Evolutionary conservation across 2,113 vertebrate species (phyloP).

Genomic region (Amazona guildingii): DNA sequence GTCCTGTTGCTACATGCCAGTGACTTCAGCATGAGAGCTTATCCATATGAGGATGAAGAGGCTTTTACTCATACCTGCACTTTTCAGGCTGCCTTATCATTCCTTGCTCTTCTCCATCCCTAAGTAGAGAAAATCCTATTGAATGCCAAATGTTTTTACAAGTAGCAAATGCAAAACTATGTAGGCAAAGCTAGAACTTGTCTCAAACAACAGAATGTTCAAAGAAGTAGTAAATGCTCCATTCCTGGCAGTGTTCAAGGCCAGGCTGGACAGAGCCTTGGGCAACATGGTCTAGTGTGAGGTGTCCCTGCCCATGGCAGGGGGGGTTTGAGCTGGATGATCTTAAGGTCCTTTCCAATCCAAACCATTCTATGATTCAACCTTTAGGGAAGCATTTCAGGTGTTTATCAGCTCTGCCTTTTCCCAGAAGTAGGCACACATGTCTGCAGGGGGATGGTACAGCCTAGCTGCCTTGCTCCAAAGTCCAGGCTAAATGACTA

Average conservation of each 20-base stretch:
- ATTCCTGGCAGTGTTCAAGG: not conserved
- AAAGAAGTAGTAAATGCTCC: not conserved
- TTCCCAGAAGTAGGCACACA: not conserved
- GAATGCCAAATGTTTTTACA: not conserved
- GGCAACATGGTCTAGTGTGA: not conserved
- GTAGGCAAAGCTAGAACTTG: not conserved
- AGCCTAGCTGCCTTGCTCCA: not conserved
- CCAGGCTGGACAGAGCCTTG: not conserved
- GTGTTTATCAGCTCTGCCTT: not conserved
- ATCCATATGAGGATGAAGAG: not conserved
- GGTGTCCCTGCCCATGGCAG: not conserved
- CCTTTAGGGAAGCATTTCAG: not conserved
- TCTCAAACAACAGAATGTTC: not conserved
- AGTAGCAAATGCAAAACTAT: not conserved
- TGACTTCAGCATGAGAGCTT: not conserved
- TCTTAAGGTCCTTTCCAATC: not conserved
- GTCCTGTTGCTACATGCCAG: not conserved
- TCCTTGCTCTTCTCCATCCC: not conserved
- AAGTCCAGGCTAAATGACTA: not conserved
- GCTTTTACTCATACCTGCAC: not conserved
- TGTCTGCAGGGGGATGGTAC: not conserved
- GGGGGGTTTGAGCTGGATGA: not conserved
- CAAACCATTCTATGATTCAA: not conserved
- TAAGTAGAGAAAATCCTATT: not conserved
- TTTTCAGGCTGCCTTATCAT: not conserved